A percentile compares a stretch with the other conserved stretches of the same genome.
These are phyloP conservation scores for Turritopsis rubra DNA, from an alignment of 30 jellyfish, hydroid and myxozoan species.

Conservation along the genomic window DNA sequence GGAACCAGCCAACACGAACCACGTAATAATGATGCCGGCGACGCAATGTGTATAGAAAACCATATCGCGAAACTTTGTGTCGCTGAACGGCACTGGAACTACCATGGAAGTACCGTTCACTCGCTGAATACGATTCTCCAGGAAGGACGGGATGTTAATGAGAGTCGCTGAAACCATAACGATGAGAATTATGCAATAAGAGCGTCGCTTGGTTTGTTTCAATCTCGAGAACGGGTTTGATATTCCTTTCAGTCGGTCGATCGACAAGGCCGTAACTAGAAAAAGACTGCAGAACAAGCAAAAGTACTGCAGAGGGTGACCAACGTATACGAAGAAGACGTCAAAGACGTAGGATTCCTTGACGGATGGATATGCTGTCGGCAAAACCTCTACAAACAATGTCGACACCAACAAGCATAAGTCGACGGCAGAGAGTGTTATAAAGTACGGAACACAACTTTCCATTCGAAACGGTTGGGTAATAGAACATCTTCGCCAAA, in stretches of 20 bases:
- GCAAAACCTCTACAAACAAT: neutral
- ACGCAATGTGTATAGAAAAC: neutral
- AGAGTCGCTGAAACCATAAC: neutral
- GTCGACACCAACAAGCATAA: neutral
- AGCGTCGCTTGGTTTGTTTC: neutral
- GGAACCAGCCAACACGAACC: neutral
- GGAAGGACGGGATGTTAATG: neutral
- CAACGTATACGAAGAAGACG: neutral
- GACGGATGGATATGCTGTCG: neutral
- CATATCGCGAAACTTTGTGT: neutral
- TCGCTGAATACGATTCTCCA: neutral
- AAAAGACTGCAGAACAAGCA: neutral
- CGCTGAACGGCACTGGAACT: neutral
- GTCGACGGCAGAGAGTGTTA: neutral
- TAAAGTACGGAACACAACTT: neutral
- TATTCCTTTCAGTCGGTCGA: neutral
- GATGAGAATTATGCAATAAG: neutral
- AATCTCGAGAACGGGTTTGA: neutral
- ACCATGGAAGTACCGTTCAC: neutral
- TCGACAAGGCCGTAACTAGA: neutral
- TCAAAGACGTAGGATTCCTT: neutral
- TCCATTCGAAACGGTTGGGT: neutral
- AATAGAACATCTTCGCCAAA: neutral
- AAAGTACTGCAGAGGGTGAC: neutral
- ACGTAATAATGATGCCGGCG: neutral